Conservation (phyloP, 2,888 invertebrate species). For the Sarcophaga rosellei region DNA sequence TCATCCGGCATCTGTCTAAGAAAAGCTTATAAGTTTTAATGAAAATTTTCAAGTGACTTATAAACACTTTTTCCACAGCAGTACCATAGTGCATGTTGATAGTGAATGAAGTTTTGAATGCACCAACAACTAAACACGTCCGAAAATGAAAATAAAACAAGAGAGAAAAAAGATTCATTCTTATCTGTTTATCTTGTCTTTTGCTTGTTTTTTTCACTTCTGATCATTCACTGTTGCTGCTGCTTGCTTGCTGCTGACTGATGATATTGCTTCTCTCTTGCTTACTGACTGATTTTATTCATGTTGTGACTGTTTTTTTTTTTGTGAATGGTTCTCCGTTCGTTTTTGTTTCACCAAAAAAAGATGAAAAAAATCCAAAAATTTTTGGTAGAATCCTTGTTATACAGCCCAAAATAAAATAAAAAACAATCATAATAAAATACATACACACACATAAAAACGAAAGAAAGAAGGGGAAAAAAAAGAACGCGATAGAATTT, state of each 20-base stretch:
- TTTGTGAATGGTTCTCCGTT: slow-evolving; percentile 68
- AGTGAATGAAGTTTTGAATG: slow-evolving; percentile 38
- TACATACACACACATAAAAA: not conserved
- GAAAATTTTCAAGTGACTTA: not conserved
- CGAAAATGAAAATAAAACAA: not conserved
- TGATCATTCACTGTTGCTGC: slow-evolving; percentile 76
- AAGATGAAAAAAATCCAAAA: not conserved
- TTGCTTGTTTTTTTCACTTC: slow-evolving; percentile 60
- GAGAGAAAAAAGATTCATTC: slow-evolving; percentile 74
- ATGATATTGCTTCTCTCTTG: too few relatives aligned
- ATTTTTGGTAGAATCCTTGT: slow-evolving; percentile 64
- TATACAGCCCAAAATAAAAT: slow-evolving; percentile 53
- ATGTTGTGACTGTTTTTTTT: slow-evolving; percentile 73
- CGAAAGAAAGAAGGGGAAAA: not conserved
- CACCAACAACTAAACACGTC: slow-evolving; percentile 9
- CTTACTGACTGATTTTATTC: slow-evolving; percentile 70
- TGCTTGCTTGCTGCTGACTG: too few relatives aligned
- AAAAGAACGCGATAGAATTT: slow-evolving; percentile 71
- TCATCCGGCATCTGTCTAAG: too few relatives aligned
- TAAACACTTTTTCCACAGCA: not conserved
- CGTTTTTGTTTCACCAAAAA: slow-evolving; percentile 4
- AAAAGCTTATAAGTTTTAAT: not conserved
- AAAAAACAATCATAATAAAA: slow-evolving; percentile 12
- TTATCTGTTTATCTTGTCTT: slow-evolving; percentile 73
- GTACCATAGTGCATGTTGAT: slow-evolving; percentile 50